A percentile compares a stretch with the other conserved stretches of the same genome.
Evolutionary conservation across 2,797 vertebrate species (phyloP).

Genomic region (Aeoliscus strigatus): DNA sequence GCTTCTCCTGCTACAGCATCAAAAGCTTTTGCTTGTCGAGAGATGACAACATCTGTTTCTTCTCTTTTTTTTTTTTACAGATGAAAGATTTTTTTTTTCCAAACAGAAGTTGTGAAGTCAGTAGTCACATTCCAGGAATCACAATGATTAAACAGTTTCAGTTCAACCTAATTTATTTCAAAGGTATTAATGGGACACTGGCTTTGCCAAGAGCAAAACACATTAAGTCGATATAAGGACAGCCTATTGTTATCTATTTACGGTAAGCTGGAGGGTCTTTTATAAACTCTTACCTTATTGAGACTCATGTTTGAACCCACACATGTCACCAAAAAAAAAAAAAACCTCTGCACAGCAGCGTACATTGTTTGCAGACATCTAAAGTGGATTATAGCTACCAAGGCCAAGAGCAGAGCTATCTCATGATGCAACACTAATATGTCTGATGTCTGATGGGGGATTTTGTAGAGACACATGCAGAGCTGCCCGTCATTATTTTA

Average conservation of each 20-base stretch:
- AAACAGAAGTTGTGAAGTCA: conserved; percentile 15
- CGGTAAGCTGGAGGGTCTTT: not conserved
- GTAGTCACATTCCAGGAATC: conserved; percentile 38
- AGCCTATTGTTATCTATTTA: conserved; percentile 1
- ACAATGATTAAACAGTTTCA: conserved; percentile 36
- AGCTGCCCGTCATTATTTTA: conserved; percentile 11
- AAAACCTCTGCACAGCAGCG: conserved; percentile 16
- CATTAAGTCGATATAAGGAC: no score
- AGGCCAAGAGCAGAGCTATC: conserved; percentile 14
- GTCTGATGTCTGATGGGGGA: conserved; percentile 20
- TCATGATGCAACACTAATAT: conserved; percentile 18
- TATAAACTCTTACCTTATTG: conserved; percentile 46
- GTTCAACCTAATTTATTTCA: conserved; percentile 41
- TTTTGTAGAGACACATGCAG: conserved; percentile 19
- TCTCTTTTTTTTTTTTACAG: conserved; percentile 20
- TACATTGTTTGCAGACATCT: conserved; percentile 10
- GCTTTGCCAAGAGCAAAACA: conserved; percentile 32
- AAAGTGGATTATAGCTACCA: conserved; percentile 11
- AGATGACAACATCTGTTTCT: conserved; percentile 37
- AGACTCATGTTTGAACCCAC: conserved; percentile 30
- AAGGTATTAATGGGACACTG: no score
- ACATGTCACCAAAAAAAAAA: no score
- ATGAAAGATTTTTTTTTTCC: conserved; percentile 17
- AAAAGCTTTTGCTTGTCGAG: conserved; percentile 16
- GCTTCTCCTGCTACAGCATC: conserved; percentile 16